phyloP scores from a whole-genome alignment of 35 echinoderm and acorn worm genomes.

The Acanthaster planci region DNA sequence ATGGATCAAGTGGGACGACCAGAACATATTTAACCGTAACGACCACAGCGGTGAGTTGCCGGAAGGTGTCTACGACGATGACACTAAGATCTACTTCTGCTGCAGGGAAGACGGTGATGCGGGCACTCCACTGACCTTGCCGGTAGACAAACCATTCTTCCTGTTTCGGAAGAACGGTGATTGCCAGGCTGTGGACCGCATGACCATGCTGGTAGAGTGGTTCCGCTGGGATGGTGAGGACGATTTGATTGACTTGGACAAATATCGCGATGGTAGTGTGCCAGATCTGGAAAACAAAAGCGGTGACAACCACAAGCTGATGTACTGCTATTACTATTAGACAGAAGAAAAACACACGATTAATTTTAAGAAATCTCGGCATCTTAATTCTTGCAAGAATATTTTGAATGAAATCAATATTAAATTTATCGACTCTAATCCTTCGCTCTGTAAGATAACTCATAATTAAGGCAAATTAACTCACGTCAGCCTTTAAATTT shows the following conservation, averaged over 20 bases:
- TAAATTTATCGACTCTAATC: too few relatives aligned
- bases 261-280: conserved; percentile 45
- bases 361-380: too few relatives aligned
- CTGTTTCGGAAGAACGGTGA: conserved; percentile 39
- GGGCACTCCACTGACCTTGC: conserved; percentile 51
- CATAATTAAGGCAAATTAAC: too few relatives aligned
- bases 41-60: conserved; percentile 49
- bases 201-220: conserved; percentile 47
- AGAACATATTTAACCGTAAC: conserved; percentile 65
- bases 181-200: conserved; percentile 69
- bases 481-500: too few relatives aligned
- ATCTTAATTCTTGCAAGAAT: too few relatives aligned
- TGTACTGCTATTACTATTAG: conserved; percentile 37
- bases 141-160: conserved; percentile 52
- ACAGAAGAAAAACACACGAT: not conserved
- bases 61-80: conserved; percentile 55
- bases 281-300: conserved; percentile 10
- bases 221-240: conserved; percentile 72
- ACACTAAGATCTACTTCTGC: conserved; percentile 80
- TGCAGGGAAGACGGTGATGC: conserved; percentile 66
- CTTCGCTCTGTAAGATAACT: too few relatives aligned
- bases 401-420: too few relatives aligned
- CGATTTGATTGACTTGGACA: conserved; percentile 37
- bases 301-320: conserved; percentile 27
- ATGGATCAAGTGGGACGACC: conserved; percentile 77